phyloP scores from a whole-genome alignment of 2,797 vertebrate genomes.

The Platalea minor region DNA sequence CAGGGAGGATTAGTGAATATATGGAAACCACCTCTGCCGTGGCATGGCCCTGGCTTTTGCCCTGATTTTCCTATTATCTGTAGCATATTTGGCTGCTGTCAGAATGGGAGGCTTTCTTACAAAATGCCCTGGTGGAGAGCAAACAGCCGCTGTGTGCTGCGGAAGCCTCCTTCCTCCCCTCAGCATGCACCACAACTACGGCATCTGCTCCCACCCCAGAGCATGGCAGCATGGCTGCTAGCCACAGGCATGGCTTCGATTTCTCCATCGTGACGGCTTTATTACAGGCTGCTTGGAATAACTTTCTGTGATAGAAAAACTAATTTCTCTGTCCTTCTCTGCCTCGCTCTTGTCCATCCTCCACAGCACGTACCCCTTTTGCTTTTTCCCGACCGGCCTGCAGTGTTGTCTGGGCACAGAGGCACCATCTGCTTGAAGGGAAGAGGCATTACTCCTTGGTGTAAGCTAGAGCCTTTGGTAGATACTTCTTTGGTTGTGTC shows the following conservation, averaged over 20 bases:
- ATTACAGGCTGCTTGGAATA: background rate
- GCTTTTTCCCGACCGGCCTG: background rate
- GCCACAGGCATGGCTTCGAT: fast-evolving
- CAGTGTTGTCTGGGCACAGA: fast-evolving
- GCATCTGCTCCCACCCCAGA: fast-evolving
- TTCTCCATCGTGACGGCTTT: background rate
- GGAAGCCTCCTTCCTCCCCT: background rate
- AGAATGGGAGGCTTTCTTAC: background rate
- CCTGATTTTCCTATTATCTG: background rate
- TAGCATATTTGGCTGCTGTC: background rate
- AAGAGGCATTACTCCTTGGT: background rate
- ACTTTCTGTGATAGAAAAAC: background rate
- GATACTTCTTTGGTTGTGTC: background rate
- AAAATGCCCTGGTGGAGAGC: background rate
- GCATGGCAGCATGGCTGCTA: background rate
- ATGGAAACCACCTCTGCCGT: background rate
- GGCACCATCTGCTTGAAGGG: background rate
- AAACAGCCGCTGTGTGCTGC: background rate
- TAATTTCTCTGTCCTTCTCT: background rate
- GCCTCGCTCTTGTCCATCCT: background rate
- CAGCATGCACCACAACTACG: fast-evolving
- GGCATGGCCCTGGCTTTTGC: background rate
- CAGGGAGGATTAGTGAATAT: background rate
- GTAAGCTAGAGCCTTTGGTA: background rate
- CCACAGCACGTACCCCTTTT: background rate